Conservation (phyloP, 2,797 vertebrate genomes). For the Enoplosus armatus region DNA sequence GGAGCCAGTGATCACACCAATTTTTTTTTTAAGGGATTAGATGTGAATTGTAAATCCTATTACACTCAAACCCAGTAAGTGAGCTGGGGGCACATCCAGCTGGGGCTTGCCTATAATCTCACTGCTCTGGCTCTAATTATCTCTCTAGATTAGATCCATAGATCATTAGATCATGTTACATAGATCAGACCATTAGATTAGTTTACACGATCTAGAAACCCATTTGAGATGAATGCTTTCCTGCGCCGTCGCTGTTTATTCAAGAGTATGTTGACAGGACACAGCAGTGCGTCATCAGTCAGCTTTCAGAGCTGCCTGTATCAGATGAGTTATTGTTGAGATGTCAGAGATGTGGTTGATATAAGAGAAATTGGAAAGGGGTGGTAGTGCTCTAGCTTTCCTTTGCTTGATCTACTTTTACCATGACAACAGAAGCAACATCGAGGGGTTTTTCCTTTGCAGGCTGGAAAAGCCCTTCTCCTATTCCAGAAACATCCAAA, state of each 20-base stretch:
- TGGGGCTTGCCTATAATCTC: slow-evolving; percentile 69
- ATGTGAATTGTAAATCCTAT: slow-evolving; percentile 70
- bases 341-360: slow-evolving; percentile 50
- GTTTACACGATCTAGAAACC: slow-evolving; percentile 41
- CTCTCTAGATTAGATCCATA: slow-evolving; percentile 71
- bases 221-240: slow-evolving; percentile 31
- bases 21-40: slow-evolving; percentile 63
- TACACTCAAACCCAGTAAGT: slow-evolving; percentile 54
- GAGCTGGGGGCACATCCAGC: slow-evolving; percentile 60
- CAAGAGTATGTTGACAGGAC: slow-evolving; percentile 33
- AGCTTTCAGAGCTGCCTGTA: slow-evolving; percentile 23
- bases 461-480: slow-evolving; percentile 83
- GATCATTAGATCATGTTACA: slow-evolving; percentile 68
- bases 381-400: background rate
- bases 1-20: slow-evolving; percentile 43
- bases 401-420: slow-evolving; percentile 44
- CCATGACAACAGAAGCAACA: slow-evolving; percentile 54
- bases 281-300: slow-evolving; percentile 38
- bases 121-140: slow-evolving; percentile 73
- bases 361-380: slow-evolving; percentile 8
- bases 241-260: slow-evolving; percentile 30
- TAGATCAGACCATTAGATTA: slow-evolving; percentile 70
- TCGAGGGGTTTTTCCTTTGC: slow-evolving; percentile 53
- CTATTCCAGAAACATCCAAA: slow-evolving; percentile 83
- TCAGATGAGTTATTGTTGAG: slow-evolving; percentile 45